These are phyloP conservation scores for Caenorhabditis becei DNA, from an alignment of 2,888 invertebrate species.

Conservation along the genomic window DNA sequence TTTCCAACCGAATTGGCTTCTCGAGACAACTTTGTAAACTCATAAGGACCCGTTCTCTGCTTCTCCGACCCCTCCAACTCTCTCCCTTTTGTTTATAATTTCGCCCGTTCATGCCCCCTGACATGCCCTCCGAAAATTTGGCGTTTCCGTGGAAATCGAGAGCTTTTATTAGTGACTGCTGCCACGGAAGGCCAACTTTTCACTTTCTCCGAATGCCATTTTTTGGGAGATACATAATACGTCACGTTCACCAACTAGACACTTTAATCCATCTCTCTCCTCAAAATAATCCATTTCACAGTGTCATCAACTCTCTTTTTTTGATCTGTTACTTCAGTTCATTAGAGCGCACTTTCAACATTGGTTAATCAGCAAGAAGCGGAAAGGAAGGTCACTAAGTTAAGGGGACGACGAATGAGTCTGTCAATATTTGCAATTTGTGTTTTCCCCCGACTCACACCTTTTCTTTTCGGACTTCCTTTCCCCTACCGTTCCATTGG, in stretches of 20 bases:
- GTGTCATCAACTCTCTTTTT: no score
- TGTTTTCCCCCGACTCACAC: conserved; percentile 7
- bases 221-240: background rate
- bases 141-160: conserved; percentile 15
- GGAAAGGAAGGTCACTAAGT: conserved; percentile 19
- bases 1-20: background rate
- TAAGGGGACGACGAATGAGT: background rate
- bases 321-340: no score
- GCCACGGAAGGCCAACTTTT: background rate
- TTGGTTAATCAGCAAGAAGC: no score
- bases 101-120: conserved; percentile 20
- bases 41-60: no score
- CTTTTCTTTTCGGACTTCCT: background rate
- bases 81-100: conserved; percentile 32
- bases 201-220: conserved; percentile 9
- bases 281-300: no score
- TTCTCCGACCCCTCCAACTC: conserved; percentile 4
- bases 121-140: conserved; percentile 1
- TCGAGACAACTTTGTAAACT: background rate
- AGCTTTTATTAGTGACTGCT: background rate
- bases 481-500: background rate
- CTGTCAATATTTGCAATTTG: conserved; percentile 18
- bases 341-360: no score
- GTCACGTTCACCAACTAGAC: background rate
- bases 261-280: no score